Conservation (phyloP, 2,888 invertebrate species). For the Pseudococcus viburni region DNA sequence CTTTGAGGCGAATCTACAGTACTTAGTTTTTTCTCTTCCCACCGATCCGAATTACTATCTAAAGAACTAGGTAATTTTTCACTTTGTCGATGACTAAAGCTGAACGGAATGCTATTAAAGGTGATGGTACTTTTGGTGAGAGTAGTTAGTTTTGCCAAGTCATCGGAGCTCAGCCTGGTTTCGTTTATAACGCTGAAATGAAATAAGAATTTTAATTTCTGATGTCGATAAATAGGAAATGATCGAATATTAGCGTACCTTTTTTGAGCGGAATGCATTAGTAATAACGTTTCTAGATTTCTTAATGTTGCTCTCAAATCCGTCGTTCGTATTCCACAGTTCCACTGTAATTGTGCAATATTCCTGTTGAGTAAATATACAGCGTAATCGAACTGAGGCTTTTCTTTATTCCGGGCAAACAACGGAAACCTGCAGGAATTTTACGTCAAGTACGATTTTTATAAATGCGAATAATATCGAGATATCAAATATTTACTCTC, state of each 20-base stretch:
- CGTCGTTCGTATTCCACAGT: constrained; percentile 80
- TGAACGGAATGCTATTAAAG: constrained; percentile 51
- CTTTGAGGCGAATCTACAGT: neutral
- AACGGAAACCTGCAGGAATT: constrained; percentile 81
- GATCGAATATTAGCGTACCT: constrained; percentile 34
- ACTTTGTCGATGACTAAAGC: constrained; percentile 39
- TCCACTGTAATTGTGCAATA: constrained; percentile 89
- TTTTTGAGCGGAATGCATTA: constrained; percentile 70
- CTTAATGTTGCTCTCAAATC: constrained; percentile 84
- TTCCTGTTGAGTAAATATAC: constrained; percentile 95
- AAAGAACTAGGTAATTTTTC: constrained; percentile 51
- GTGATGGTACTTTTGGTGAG: constrained; percentile 36
- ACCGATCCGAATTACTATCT: constrained; percentile 55
- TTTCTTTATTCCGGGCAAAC: constrained; percentile 84
- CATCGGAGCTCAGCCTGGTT: constrained; percentile 29
- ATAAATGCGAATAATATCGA: neutral
- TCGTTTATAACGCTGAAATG: constrained; percentile 44
- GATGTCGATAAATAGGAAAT: neutral
- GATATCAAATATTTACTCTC: constrained; percentile 75
- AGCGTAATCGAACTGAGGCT: constrained; percentile 87
- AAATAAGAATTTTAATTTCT: neutral
- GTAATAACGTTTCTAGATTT: constrained; percentile 79
- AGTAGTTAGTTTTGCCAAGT: constrained; percentile 40
- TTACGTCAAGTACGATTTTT: neutral
- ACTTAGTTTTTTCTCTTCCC: constrained; percentile 27